Evolutionary conservation across 2,888 invertebrate species (phyloP), one percentile per base, ranked within the genome.

Genomic region (Drosophila koepferae): DNA sequence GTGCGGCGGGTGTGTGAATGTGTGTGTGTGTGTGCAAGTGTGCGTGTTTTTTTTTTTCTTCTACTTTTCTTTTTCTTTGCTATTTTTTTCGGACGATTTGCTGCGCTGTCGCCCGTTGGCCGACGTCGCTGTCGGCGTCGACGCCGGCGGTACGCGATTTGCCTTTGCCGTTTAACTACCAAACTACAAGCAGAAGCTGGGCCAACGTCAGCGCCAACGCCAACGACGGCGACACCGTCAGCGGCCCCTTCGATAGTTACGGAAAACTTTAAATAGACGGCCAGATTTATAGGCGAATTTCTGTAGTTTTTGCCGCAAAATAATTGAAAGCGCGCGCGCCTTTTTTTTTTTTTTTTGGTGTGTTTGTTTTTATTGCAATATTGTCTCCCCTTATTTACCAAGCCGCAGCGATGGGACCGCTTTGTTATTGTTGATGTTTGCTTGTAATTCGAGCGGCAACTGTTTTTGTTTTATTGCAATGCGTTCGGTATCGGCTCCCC

Each of bases 41-140:
- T 87, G 82, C 68, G 84, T 86, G 77, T 88, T 80, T 83, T 80
- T 82, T 81, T 81, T 77, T 58, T 81, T 73, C 70, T 78, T 58
- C 60, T 69, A 72, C 41, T 69, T 75, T 77, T 77, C 61, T 79
- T 79, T 84, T 82, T 63, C 69, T 72, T 72, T 63, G 63, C 66
- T 63, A 63, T 72, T 72, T 72, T 79, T 80, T 80, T 66, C 48
- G 70, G 69, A 31, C 77, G 68, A 72, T 84, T 80, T 74, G 72
- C 72, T 72, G 69, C 74, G 82, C 64, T 81, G 82, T 75, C 74
- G 77, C 72, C 72, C 80, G 72, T 72, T 74, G 74, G 68, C 61
- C 62, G 73, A 71, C 66, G 73, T 69, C 74, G 71, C 77, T 70
- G 72, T 41, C 65, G 63, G 58, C 68, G 71, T 51, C 48, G 64